Evolutionary conservation across 2,888 invertebrate genomes (phyloP).

Genomic region (Unio pictorum): DNA sequence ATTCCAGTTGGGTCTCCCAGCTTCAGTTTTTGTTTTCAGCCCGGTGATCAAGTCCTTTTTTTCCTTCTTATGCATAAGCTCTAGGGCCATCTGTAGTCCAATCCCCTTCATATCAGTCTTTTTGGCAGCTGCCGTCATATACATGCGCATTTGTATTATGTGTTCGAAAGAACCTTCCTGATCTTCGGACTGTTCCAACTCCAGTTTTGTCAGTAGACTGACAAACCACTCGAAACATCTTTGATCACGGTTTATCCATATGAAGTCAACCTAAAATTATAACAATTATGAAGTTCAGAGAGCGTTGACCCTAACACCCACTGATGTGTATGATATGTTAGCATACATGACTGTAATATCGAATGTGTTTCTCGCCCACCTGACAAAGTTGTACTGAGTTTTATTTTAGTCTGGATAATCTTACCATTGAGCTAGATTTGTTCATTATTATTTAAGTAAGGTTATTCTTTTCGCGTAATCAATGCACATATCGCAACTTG

Average conservation of each 20-base stretch:
- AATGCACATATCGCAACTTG: too few species aligned
- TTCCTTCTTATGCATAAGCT: conserved; percentile 87
- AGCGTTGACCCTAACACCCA: too few species aligned
- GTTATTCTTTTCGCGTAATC: too few species aligned
- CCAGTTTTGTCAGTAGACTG: conserved; percentile 89
- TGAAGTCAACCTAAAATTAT: conserved; percentile 87
- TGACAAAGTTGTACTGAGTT: too few species aligned
- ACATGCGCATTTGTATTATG: conserved; percentile 91
- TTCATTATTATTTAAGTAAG: too few species aligned
- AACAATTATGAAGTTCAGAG: not conserved
- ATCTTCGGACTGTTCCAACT: conserved; percentile 81
- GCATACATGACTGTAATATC: too few species aligned
- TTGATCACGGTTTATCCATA: conserved; percentile 97
- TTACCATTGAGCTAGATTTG: too few species aligned
- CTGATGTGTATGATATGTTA: too few species aligned
- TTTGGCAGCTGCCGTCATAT: conserved; percentile 89
- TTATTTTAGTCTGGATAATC: too few species aligned
- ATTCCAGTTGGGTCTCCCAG: conserved; percentile 95
- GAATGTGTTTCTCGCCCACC: too few species aligned
- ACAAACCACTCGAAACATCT: conserved; percentile 98
- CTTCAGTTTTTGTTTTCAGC: conserved; percentile 91
- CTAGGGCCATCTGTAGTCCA: conserved; percentile 65
- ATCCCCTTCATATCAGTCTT: conserved; percentile 87
- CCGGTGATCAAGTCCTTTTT: conserved; percentile 94
- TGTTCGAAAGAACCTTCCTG: conserved; percentile 87